phyloP scores from a whole-genome alignment of 1,140 invertebrate genomes.

The Mesaphorura yosii region DNA sequence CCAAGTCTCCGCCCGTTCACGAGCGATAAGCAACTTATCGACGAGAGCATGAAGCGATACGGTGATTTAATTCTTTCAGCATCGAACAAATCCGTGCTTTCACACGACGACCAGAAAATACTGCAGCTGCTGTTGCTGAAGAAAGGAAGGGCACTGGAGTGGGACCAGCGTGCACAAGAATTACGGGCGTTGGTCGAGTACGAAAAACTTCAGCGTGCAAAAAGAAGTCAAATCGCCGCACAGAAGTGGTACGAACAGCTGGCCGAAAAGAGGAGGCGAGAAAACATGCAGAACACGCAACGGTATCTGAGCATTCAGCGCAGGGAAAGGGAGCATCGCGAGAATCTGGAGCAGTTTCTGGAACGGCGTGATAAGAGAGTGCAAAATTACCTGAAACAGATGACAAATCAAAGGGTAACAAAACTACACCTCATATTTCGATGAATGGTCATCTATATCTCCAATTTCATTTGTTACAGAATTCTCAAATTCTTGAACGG shows the following conservation, averaged over 20 bases:
- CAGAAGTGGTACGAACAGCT: conserved; percentile 26
- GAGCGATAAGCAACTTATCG: too few species aligned
- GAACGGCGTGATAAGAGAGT: conserved; percentile 20
- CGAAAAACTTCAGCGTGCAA: conserved; percentile 7
- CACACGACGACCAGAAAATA: conserved; percentile 29
- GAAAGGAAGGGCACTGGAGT: conserved; percentile 25
- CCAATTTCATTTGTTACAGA: conserved; percentile 8
- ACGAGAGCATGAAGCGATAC: too few species aligned
- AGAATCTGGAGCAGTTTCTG: conserved; percentile 12
- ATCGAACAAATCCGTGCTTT: conserved; percentile 10
- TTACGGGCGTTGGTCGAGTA: conserved; percentile 18
- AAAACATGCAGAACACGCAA: conserved; percentile 24
- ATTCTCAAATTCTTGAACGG: conserved; percentile 18
- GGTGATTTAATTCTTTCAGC: conserved; percentile 12
- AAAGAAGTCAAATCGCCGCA: not conserved
- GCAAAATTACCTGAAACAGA: conserved; percentile 25
- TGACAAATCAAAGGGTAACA: conserved; percentile 23
- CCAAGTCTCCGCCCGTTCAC: too few species aligned
- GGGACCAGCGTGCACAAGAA: conserved; percentile 23
- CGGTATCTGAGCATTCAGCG: conserved; percentile 22
- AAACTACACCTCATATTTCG: not conserved
- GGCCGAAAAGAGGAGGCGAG: conserved; percentile 17
- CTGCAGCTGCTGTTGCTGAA: conserved; percentile 24
- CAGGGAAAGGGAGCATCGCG: conserved; percentile 9
- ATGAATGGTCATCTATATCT: not conserved